A percentile compares a stretch with the other conserved stretches of the same genome.
These are phyloP conservation scores for Drosophila niveifrons DNA, from an alignment of 2,888 invertebrate species.

Conservation along the genomic window DNA sequence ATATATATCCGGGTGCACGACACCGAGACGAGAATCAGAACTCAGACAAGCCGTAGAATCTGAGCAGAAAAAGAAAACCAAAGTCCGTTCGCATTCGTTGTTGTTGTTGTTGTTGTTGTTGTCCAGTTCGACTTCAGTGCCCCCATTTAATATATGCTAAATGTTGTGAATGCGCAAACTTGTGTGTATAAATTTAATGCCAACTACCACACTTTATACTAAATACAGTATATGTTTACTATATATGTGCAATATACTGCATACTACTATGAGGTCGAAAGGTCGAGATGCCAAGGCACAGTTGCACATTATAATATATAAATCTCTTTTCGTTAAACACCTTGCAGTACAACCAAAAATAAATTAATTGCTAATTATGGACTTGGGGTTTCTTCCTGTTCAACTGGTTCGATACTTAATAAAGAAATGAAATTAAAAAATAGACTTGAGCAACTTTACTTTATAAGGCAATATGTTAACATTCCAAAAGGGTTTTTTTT, in stretches of 20 bases:
- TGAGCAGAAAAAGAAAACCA: not conserved
- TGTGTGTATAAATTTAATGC: slow-evolving; percentile 62
- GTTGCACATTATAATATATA: no score
- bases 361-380: no score
- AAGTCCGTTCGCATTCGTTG: slow-evolving; percentile 15
- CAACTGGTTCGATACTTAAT: no score
- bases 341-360: no score
- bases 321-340: no score
- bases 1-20: slow-evolving; percentile 54
- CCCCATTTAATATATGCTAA: slow-evolving; percentile 73
- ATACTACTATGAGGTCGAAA: not conserved
- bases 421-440: no score
- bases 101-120: not conserved
- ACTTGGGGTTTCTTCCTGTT: no score
- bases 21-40: slow-evolving; percentile 54
- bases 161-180: slow-evolving; percentile 55
- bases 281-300: not conserved
- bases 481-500: no score
- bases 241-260: no score
- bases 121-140: slow-evolving; percentile 52
- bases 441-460: no score
- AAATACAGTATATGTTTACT: not conserved
- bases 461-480: no score
- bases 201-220: not conserved
- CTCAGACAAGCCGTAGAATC: slow-evolving; percentile 5